A percentile compares a stretch with the other conserved stretches of the same genome.
Evolutionary conservation across 2,888 invertebrate genomes (phyloP).

Genomic region (Eretmocerus hayati): DNA sequence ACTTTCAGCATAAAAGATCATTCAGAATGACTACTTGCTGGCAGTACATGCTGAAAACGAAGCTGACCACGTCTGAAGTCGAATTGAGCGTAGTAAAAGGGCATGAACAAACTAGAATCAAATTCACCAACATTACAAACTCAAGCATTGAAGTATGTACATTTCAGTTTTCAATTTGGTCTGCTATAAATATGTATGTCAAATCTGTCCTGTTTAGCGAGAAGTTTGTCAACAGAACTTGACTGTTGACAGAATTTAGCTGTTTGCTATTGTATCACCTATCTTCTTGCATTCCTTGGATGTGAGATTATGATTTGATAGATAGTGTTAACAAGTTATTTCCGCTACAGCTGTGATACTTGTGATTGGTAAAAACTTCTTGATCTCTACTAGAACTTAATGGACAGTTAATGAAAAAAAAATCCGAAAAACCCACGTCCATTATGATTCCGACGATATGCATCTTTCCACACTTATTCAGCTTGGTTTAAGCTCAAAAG

Average conservation of each 20-base stretch:
- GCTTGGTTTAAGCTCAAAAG: slow-evolving; percentile 32
- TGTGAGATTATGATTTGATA: slow-evolving; percentile 8
- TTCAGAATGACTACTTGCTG: slow-evolving; percentile 52
- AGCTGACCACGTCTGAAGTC: no score
- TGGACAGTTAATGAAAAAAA: no score
- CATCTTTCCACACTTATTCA: slow-evolving; percentile 18
- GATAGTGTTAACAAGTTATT: slow-evolving; percentile 18
- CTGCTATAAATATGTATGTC: slow-evolving; percentile 8
- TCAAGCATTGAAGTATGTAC: no score
- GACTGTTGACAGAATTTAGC: no score
- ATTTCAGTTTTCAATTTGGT: slow-evolving; percentile 13
- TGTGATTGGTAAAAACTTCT: no score
- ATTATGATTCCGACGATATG: background rate
- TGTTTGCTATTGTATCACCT: no score
- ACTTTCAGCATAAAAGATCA: slow-evolving; percentile 65
- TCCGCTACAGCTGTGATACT: no score
- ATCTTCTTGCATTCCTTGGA: slow-evolving; percentile 5
- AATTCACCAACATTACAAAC: no score
- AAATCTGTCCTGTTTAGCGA: slow-evolving; percentile 3
- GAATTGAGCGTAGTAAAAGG: slow-evolving; percentile 17
- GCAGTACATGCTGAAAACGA: slow-evolving; percentile 49
- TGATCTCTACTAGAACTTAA: no score
- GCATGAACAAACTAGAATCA: slow-evolving; percentile 22
- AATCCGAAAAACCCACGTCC: background rate
- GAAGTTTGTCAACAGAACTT: slow-evolving; percentile 2